Evolutionary conservation across 2,888 invertebrate genomes (phyloP).

Genomic region (Dolomedes plantarius): DNA sequence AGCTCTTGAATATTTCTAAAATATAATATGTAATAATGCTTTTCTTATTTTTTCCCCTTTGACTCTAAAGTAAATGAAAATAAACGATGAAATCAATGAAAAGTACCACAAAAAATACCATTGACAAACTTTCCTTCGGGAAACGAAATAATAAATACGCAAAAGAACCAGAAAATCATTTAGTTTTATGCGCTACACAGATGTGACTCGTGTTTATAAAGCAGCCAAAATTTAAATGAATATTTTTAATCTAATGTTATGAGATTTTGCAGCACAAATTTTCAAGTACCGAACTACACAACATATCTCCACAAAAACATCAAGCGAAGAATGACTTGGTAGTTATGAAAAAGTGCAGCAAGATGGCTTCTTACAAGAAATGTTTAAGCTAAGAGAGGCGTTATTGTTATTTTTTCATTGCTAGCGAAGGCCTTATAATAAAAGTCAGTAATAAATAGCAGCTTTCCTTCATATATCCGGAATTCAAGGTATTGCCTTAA

Average conservation of each 20-base stretch:
- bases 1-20: too few relatives aligned
- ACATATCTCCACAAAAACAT: slow-evolving; percentile 19
- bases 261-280: background rate
- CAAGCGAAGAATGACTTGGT: slow-evolving; percentile 16
- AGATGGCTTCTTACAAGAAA: slow-evolving; percentile 22
- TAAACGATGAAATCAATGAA: too few relatives aligned
- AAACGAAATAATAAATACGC: too few relatives aligned
- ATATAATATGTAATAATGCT: too few relatives aligned
- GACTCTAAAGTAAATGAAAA: too few relatives aligned
- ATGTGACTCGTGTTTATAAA: slow-evolving; percentile 29
- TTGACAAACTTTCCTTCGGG: too few relatives aligned
- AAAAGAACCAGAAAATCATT: too few relatives aligned
- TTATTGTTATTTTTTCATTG: slow-evolving; percentile 41
- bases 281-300: too few relatives aligned
- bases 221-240: slow-evolving; percentile 7
- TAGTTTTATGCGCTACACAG: too few relatives aligned
- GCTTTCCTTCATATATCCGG: slow-evolving; percentile 25
- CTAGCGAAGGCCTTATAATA: slow-evolving; percentile 33
- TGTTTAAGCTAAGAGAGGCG: background rate
- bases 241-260: slow-evolving; percentile 24
- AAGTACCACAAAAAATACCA: too few relatives aligned
- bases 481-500: slow-evolving; percentile 15
- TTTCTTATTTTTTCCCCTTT: too few relatives aligned
- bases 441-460: slow-evolving; percentile 57
- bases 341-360: slow-evolving; percentile 44